Conservation (phyloP, 1,140 invertebrate genomes). For the Papilio polyxenes region DNA sequence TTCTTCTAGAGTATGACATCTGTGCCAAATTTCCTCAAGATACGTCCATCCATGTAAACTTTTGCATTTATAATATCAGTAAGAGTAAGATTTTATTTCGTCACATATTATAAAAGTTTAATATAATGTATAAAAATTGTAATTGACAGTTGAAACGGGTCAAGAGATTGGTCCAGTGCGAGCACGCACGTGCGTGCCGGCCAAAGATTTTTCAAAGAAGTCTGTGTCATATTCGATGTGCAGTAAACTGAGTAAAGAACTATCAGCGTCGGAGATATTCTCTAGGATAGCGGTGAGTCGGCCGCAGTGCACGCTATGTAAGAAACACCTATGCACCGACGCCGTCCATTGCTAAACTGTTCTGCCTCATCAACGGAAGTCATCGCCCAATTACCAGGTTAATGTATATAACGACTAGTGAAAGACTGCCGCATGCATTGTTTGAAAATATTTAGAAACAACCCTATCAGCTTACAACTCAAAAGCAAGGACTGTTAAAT, state of each 20-base stretch:
- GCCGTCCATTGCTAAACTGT: constrained; percentile 60
- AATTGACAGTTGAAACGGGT: constrained; percentile 68
- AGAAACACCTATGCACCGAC: constrained; percentile 71
- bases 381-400: constrained; percentile 21
- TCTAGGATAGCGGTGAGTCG: constrained; percentile 66
- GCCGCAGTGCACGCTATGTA: constrained; percentile 71
- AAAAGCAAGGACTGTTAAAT: constrained; percentile 30
- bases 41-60: no score
- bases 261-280: constrained; percentile 73
- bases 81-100: not conserved
- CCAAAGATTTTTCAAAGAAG: constrained; percentile 75
- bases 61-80: no score
- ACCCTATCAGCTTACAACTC: constrained; percentile 22
- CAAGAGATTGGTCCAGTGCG: constrained; percentile 74
- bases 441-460: constrained; percentile 27
- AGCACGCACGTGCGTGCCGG: constrained; percentile 73
- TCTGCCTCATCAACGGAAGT: constrained; percentile 22
- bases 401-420: constrained; percentile 31
- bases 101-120: not conserved
- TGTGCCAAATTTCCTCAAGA: no score
- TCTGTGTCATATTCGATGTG: constrained; percentile 74
- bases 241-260: constrained; percentile 73
- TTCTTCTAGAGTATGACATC: no score
- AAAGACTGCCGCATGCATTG: constrained; percentile 30
- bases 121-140: not conserved